phyloP scores from a whole-genome alignment of 92 coral and sea anemone genomes.

The Palythoa heliodiscus region DNA sequence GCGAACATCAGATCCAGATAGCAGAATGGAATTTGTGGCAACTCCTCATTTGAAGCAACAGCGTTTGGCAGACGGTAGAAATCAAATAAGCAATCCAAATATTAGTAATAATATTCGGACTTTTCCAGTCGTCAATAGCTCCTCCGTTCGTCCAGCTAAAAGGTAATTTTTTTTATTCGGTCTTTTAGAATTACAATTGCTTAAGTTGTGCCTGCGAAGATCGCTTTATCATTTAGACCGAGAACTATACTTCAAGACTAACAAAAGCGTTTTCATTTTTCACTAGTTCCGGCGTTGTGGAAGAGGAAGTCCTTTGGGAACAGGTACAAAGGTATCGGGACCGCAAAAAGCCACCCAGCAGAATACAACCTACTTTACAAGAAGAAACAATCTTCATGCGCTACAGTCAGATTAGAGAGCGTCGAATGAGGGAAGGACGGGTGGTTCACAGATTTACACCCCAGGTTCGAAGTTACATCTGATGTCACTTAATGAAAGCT shows the following conservation, averaged over 20 bases:
- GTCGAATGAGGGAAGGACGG: slow-evolving; percentile 37
- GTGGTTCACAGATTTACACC: slow-evolving; percentile 38
- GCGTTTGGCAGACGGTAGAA: background rate
- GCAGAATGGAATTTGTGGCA: background rate
- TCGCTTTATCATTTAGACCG: too few relatives aligned
- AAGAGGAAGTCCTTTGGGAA: slow-evolving; percentile 44
- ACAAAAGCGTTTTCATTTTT: background rate
- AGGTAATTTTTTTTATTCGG: background rate
- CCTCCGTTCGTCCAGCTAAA: slow-evolving; percentile 12
- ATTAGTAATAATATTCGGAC: background rate
- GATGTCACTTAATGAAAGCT: too few relatives aligned
- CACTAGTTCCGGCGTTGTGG: slow-evolving; percentile 18
- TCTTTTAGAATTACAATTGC: background rate
- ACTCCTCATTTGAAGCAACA: background rate
- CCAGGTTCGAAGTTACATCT: background rate
- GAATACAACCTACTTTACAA: slow-evolving; percentile 25
- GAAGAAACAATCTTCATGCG: slow-evolving; percentile 42
- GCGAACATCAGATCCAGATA: background rate
- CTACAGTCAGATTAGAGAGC: slow-evolving; percentile 42
- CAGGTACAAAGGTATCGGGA: slow-evolving; percentile 44
- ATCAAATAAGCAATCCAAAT: background rate
- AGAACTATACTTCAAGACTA: too few relatives aligned
- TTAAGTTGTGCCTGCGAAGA: too few relatives aligned
- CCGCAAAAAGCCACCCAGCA: slow-evolving; percentile 33
- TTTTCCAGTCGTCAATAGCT: background rate